Conservation (phyloP, 2,888 invertebrate species). For the Thyatira batis region DNA sequence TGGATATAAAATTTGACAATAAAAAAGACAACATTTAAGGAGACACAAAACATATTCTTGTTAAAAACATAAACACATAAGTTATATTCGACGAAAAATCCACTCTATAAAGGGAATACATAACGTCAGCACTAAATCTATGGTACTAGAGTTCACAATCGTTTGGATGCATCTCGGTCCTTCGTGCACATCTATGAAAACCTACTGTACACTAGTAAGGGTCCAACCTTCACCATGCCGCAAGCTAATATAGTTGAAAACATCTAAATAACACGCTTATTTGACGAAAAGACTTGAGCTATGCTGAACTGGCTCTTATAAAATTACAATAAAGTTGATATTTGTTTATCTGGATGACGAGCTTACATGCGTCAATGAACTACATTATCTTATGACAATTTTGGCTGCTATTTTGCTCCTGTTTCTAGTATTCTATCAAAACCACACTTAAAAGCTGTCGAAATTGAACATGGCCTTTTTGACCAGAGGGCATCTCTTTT, state of each 20-base stretch:
- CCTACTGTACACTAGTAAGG: constrained; percentile 19
- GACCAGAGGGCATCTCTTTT: too few species aligned
- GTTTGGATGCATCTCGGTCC: constrained; percentile 47
- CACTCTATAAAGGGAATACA: constrained; percentile 38
- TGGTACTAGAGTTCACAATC: constrained; percentile 40
- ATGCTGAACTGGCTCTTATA: constrained; percentile 28
- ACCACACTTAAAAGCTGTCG: too few species aligned
- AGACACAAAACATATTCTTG: neutral
- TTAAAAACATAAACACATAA: neutral
- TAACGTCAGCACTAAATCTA: constrained; percentile 17
- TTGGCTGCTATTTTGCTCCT: too few species aligned
- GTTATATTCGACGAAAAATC: constrained; percentile 30
- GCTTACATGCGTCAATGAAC: neutral
- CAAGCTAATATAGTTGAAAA: constrained; percentile 60
- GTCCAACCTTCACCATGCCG: constrained; percentile 72
- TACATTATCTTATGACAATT: neutral
- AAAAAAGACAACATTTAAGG: neutral
- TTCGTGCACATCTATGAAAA: constrained; percentile 31
- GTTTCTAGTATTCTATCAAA: too few species aligned
- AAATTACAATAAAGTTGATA: neutral
- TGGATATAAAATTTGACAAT: too few species aligned
- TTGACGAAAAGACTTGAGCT: constrained; percentile 18
- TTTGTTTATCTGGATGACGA: neutral
- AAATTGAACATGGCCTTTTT: too few species aligned
- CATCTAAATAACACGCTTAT: constrained; percentile 41